Conservation (phyloP, 1,140 invertebrate genomes). For the Agrypnia vestita region DNA sequence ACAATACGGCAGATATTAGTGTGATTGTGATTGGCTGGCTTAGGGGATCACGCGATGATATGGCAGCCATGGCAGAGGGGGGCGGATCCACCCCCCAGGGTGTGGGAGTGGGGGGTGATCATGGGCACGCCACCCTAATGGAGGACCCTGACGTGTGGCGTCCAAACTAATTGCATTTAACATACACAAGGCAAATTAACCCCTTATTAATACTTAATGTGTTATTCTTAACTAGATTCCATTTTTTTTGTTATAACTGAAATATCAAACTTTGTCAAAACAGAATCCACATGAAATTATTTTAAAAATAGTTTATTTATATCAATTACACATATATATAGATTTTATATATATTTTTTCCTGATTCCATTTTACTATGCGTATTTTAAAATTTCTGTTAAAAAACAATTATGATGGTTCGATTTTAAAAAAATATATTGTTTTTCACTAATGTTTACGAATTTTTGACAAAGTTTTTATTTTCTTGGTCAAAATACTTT, state of each 20-base stretch:
- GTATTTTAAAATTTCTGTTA: no score
- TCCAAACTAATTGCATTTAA: conserved; percentile 81
- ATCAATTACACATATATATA: no score
- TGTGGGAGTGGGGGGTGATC: conserved; percentile 75
- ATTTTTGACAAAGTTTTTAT: background rate
- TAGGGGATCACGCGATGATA: conserved; percentile 87
- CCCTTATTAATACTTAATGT: conserved; percentile 13
- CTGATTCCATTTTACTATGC: no score
- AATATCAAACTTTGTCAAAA: background rate
- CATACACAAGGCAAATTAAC: conserved; percentile 67
- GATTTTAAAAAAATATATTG: no score
- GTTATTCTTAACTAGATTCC: background rate
- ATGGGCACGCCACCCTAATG: conserved; percentile 86
- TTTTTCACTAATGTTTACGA: no score
- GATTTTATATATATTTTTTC: no score
- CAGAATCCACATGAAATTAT: no score
- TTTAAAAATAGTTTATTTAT: background rate
- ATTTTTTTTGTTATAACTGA: background rate
- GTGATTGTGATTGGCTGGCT: conserved; percentile 52
- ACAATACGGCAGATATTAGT: background rate
- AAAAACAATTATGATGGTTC: no score
- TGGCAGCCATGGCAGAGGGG: conserved; percentile 84
- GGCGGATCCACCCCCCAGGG: conserved; percentile 76
- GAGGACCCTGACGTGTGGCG: conserved; percentile 92
- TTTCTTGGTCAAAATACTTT: background rate